Evolutionary conservation across 2,113 vertebrate species (phyloP).

Genomic region (Crotalus tigris): DNA sequence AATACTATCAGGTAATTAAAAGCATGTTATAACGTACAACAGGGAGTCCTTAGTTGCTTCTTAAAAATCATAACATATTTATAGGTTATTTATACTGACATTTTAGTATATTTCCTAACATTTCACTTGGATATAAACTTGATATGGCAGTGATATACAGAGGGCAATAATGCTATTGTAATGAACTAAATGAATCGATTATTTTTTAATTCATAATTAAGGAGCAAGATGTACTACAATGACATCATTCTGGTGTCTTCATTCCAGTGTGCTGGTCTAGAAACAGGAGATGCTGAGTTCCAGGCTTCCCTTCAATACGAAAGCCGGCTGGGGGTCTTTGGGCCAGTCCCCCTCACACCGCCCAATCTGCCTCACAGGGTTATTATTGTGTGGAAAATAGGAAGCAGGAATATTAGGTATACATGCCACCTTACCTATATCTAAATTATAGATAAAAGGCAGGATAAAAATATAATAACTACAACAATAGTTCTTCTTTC

Average conservation of each 20-base stretch:
- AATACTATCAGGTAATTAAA: constrained; percentile 20
- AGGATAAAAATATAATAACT: neutral
- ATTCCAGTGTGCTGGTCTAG: neutral
- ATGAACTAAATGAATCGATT: neutral
- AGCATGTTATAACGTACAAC: neutral
- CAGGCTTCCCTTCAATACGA: neutral
- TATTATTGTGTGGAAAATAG: neutral
- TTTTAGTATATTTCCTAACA: neutral
- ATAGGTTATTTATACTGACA: neutral
- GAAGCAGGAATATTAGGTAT: neutral
- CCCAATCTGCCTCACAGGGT: neutral
- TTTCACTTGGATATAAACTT: neutral
- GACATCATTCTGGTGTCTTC: neutral
- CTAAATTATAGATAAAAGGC: neutral
- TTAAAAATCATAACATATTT: neutral
- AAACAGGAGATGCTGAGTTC: neutral
- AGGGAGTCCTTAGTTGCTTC: neutral
- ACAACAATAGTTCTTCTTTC: neutral
- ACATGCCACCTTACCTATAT: neutral
- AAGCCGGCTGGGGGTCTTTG: neutral
- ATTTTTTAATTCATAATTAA: neutral
- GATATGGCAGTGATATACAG: neutral
- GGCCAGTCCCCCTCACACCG: neutral
- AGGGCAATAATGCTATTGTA: neutral
- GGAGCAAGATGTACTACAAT: neutral